Evolutionary conservation across 2,888 invertebrate genomes (phyloP), one percentile per base, ranked within the genome.

Genomic region (Euspilapteryx auroguttella): DNA sequence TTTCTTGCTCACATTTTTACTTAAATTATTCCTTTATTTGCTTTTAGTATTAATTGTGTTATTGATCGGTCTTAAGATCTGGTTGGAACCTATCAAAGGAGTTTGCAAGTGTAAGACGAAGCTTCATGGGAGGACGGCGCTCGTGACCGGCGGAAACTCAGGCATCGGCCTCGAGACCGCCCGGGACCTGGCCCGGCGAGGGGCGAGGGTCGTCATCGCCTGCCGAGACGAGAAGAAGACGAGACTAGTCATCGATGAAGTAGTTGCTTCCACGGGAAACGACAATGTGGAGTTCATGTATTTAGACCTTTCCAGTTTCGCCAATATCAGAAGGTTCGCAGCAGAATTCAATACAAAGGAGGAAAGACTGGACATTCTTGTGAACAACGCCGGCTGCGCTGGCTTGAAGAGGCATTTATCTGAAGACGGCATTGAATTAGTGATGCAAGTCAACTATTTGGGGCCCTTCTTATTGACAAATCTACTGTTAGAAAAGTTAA

Each of bases 121-220:
- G 17, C 34, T 73, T 2, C 34, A 55, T 2, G 81, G 79, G 22
- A 86, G 87, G 76, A 66, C 83, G 24, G 78, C 79, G 1, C 76
- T 93, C 21, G 69, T 93, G 5, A 92, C 92, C 1, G 93, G 92
- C 5, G 83, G 87, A 1, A 91, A 89, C 53, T 82, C 85, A 1
- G 92, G 93, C 2, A 88, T 93, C 32, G 92, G 93, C 2, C 81
- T 83, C 47, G 88, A 88, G 61, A 86, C 87, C 0, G 87, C 81
- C 0, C 63, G 66, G 32, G 85, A 84, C 39, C 56, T 93, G 35
- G 89, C 89, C 0, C 71, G 64, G 35, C 64, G 87, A 34, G 84
- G 86, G 3, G 92, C 87, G 0, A 84, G 78, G 45, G 59, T 76
- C 12, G 45, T 69, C 31, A 86, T 94, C 81, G 93, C 91, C 1